A percentile compares a stretch with the other conserved stretches of the same genome.
phyloP scores from a whole-genome alignment of 2,113 vertebrate genomes.

The Cheirogaleus medius region DNA sequence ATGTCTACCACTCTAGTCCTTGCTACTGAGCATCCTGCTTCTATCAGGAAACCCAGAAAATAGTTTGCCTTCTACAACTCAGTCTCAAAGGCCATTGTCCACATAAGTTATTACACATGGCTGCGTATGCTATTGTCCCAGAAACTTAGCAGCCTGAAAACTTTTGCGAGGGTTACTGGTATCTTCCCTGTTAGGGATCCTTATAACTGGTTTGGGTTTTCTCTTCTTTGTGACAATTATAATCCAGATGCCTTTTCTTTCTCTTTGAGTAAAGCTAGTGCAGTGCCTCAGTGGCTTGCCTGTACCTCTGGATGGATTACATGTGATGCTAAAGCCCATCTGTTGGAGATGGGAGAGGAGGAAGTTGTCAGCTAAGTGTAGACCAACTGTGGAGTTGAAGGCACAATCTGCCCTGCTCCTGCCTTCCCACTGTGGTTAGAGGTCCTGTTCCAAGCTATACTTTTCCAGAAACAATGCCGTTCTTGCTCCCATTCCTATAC shows the following conservation, averaged over 20 bases:
- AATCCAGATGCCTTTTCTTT: slow-evolving; percentile 15
- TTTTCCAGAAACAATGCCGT: background rate
- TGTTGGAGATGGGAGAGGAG: background rate
- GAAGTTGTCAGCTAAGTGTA: background rate
- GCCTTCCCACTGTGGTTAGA: background rate
- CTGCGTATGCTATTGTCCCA: background rate
- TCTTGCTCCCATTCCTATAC: background rate
- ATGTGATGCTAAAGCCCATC: background rate
- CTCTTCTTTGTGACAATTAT: slow-evolving; percentile 10
- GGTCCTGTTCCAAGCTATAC: background rate
- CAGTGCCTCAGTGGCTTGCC: slow-evolving; percentile 15
- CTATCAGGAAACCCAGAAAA: slow-evolving; percentile 25
- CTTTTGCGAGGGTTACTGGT: background rate
- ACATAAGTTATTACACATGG: background rate
- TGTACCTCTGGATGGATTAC: background rate
- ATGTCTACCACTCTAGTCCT: slow-evolving; percentile 12
- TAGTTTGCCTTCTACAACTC: slow-evolving; percentile 22
- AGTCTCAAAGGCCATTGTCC: background rate
- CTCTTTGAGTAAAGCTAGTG: slow-evolving; percentile 27
- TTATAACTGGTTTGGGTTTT: slow-evolving; percentile 31
- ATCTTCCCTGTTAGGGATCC: slow-evolving; percentile 21
- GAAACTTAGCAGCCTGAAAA: slow-evolving; percentile 25
- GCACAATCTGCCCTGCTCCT: background rate
- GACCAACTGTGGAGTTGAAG: background rate
- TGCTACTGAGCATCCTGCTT: background rate